These are phyloP conservation scores for fruit fly (Drosophila melanogaster) DNA, from an alignment of 1,140 invertebrate species.

Conservation along the genomic window Release_6_plus_ISO1_MT NT_033777.3:18674001-18674500, in stretches of 20 bases:
- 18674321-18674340: conserved; percentile 63
- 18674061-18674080: conserved; percentile 67
- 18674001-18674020: conserved; percentile 12
- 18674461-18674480: conserved; percentile 72
- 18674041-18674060: conserved; percentile 67
- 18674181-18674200: conserved; percentile 75
- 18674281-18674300: conserved; percentile 79
- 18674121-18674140: conserved; percentile 75
- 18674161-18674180: conserved; percentile 75
- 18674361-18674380: conserved; percentile 20
- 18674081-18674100: conserved; percentile 63
- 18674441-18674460: conserved; percentile 35
- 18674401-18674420: conserved; percentile 54
- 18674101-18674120: conserved; percentile 74
- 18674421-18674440: conserved; percentile 2
- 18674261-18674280: conserved; percentile 79
- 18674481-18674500: conserved; percentile 57
- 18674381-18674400: conserved; percentile 29
- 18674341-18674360: conserved; percentile 66
- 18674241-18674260: conserved; percentile 75
- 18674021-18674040: conserved; percentile 70
- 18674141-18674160: conserved; percentile 73
- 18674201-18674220: conserved; percentile 74
- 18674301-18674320: conserved; percentile 79
- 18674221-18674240: conserved; percentile 72